Evolutionary conservation across 2,113 vertebrate species (phyloP).

Genomic region (Cyanoderma ruficeps): DNA sequence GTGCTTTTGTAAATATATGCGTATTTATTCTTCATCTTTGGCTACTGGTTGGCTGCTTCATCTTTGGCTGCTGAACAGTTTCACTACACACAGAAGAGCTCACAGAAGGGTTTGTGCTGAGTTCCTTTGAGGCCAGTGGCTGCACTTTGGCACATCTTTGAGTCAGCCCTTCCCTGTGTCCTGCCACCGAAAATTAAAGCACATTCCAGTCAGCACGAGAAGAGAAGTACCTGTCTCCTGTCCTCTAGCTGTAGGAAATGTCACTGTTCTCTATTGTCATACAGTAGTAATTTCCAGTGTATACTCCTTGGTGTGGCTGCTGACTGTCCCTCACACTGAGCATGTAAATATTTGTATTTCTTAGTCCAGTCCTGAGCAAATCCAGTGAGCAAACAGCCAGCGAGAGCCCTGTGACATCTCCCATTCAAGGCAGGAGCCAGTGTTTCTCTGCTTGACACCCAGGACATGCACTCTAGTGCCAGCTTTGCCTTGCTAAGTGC

Average conservation of each 20-base stretch:
- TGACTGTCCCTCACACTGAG: slow-evolving; percentile 30
- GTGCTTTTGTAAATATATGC: slow-evolving; percentile 47
- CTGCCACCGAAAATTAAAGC: background rate
- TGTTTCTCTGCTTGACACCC: background rate
- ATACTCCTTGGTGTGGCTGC: slow-evolving; percentile 13
- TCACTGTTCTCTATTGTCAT: background rate
- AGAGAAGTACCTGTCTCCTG: slow-evolving; percentile 9
- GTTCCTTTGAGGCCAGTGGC: slow-evolving; percentile 43
- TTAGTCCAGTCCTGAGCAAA: background rate
- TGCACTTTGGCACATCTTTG: background rate
- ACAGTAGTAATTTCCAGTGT: background rate
- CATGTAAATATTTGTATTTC: slow-evolving; percentile 25
- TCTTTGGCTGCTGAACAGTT: slow-evolving; percentile 27
- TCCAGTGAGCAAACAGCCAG: background rate
- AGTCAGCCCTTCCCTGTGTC: background rate
- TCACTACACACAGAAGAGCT: slow-evolving; percentile 1
- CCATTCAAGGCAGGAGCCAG: background rate
- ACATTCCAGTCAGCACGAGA: slow-evolving; percentile 53
- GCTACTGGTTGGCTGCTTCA: slow-evolving; percentile 54
- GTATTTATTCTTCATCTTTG: slow-evolving; percentile 25
- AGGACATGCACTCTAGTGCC: background rate
- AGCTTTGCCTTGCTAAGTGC: background rate
- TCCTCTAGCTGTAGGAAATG: background rate
- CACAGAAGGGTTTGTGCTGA: slow-evolving; percentile 26
- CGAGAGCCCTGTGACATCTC: background rate